Evolutionary conservation across 2,113 vertebrate species (phyloP).

Genomic region (Bungarus multicinctus): DNA sequence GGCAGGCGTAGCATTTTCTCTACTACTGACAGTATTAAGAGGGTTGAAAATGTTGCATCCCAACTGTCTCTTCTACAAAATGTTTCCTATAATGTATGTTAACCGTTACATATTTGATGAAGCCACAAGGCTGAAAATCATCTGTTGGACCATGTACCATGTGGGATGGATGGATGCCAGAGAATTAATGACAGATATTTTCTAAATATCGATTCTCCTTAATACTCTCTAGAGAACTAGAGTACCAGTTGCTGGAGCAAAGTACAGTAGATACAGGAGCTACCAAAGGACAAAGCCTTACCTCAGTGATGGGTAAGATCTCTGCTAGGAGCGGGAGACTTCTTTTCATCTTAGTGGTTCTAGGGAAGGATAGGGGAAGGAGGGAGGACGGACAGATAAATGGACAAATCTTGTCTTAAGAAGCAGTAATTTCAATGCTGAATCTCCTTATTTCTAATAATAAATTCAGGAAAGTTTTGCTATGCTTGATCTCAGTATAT

Average conservation of each 20-base stretch:
- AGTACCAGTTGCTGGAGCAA: slow-evolving; percentile 84
- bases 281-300: slow-evolving; percentile 83
- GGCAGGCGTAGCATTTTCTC: neutral
- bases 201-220: neutral
- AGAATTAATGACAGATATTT: neutral
- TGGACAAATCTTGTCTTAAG: neutral
- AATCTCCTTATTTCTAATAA: neutral
- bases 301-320: slow-evolving; percentile 83
- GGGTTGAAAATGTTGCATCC: neutral
- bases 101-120: neutral
- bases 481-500: neutral
- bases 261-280: slow-evolving; percentile 89
- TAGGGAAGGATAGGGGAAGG: neutral
- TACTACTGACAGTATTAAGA: neutral
- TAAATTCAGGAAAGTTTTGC: neutral
- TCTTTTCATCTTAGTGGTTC: neutral
- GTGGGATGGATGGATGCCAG: neutral
- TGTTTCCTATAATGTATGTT: neutral
- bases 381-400: neutral
- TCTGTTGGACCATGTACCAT: neutral
- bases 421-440: neutral
- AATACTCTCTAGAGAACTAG: slow-evolving; percentile 80
- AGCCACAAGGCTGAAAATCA: neutral
- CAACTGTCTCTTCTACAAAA: neutral
- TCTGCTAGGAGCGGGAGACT: neutral